Evolutionary conservation across 2,113 vertebrate genomes (phyloP).

Genomic region (Mobula birostris): DNA sequence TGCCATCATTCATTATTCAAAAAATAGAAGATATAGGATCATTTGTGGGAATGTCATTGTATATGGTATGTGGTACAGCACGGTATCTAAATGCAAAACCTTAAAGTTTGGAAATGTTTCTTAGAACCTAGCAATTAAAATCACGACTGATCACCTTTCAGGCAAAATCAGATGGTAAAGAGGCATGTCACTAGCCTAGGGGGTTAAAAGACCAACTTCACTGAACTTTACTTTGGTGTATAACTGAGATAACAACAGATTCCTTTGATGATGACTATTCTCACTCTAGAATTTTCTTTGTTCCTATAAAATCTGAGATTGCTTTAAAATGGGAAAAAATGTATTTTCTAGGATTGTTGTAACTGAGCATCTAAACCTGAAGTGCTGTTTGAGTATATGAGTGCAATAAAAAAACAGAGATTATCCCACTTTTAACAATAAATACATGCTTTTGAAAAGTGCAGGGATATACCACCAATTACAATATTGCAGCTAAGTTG

Average conservation of each 20-base stretch:
- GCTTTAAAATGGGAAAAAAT: neutral
- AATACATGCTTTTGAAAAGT: neutral
- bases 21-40: neutral
- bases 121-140: neutral
- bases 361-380: neutral
- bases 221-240: neutral
- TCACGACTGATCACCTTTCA: neutral
- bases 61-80: neutral
- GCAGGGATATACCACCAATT: neutral
- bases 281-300: neutral
- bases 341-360: neutral
- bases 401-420: neutral
- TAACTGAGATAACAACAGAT: neutral
- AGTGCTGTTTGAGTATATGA: neutral
- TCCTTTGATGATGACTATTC: neutral
- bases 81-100: neutral
- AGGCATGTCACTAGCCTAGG: neutral
- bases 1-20: too few relatives aligned
- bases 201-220: neutral
- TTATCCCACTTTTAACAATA: neutral
- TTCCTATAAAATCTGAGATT: neutral
- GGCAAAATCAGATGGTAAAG: neutral
- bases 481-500: neutral
- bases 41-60: neutral
- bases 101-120: neutral